These are phyloP conservation scores for Anastrepha obliqua DNA, from an alignment of 1,140 invertebrate species.

Conservation along the genomic window DNA sequence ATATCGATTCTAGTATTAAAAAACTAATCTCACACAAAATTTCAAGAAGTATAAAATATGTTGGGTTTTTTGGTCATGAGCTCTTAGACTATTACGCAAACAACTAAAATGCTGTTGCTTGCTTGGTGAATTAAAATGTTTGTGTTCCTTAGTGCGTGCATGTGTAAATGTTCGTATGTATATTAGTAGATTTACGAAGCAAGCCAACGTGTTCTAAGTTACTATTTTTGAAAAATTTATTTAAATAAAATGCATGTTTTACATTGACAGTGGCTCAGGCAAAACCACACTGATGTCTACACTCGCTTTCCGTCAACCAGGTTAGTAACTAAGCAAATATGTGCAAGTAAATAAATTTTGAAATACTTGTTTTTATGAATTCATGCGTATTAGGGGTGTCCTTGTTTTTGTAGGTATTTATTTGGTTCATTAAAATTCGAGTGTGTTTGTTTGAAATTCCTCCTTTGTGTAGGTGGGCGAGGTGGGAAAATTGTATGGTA, in stretches of 20 bases:
- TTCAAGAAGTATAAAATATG: too few species aligned
- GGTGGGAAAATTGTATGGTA: too few species aligned
- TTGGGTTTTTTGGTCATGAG: too few species aligned
- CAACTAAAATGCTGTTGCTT: too few species aligned
- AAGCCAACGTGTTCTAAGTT: constrained; percentile 14
- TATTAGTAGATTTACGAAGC: background rate
- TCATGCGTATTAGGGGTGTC: background rate
- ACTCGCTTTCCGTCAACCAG: constrained; percentile 84
- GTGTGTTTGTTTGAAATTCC: too few species aligned
- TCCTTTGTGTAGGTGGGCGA: too few species aligned
- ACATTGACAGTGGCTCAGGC: constrained; percentile 87
- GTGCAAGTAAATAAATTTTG: background rate
- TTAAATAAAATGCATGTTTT: constrained; percentile 9
- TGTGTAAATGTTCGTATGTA: background rate
- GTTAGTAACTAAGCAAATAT: constrained; percentile 71
- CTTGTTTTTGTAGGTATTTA: background rate
- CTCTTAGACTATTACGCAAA: too few species aligned
- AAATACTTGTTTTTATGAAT: background rate
- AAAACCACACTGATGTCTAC: constrained; percentile 96
- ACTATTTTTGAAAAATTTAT: background rate
- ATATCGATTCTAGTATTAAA: too few species aligned
- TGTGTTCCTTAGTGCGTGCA: background rate
- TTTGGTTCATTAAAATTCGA: too few species aligned
- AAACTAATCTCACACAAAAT: too few species aligned
- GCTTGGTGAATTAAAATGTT: too few species aligned